phyloP scores from a whole-genome alignment of 2,888 invertebrate genomes.

The Nephrocerus scutellatus region DNA sequence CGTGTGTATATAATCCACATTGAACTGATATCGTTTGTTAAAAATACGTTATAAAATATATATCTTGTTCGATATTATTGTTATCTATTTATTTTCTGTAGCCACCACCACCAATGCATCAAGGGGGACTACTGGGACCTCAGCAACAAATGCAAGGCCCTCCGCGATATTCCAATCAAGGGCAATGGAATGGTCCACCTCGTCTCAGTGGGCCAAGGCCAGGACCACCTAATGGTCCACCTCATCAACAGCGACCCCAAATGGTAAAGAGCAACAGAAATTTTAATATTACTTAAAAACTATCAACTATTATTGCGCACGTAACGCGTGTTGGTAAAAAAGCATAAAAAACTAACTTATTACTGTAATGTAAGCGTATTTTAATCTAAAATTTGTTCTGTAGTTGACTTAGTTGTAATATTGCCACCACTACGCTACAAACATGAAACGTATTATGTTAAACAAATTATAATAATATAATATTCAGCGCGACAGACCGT shows the following conservation, averaged over 20 bases:
- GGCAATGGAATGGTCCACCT: slow-evolving; percentile 49
- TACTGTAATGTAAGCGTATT: too few species aligned
- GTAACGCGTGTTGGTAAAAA: slow-evolving; percentile 1
- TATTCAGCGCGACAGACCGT: too few species aligned
- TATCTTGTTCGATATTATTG: slow-evolving; percentile 21
- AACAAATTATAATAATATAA: too few species aligned
- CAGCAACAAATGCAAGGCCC: slow-evolving; percentile 55
- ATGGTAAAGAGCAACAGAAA: slow-evolving; percentile 46
- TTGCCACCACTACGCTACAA: too few species aligned
- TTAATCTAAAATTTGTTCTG: too few species aligned
- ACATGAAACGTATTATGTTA: too few species aligned
- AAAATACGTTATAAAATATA: too few species aligned
- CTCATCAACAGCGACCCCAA: slow-evolving; percentile 55
- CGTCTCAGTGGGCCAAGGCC: slow-evolving; percentile 50
- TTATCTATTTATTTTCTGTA: slow-evolving; percentile 21
- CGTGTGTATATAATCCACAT: too few species aligned
- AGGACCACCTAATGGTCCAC: slow-evolving; percentile 49
- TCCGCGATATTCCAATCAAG: slow-evolving; percentile 47
- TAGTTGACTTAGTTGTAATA: too few species aligned
- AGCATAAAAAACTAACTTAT: too few species aligned
- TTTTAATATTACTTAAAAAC: background rate
- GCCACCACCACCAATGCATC: slow-evolving; percentile 52
- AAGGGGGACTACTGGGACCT: slow-evolving; percentile 49
- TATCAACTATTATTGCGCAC: too few species aligned
- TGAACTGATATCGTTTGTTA: too few species aligned